Conservation (phyloP, 2,888 invertebrate species). For the Plebejus melissa region DNA sequence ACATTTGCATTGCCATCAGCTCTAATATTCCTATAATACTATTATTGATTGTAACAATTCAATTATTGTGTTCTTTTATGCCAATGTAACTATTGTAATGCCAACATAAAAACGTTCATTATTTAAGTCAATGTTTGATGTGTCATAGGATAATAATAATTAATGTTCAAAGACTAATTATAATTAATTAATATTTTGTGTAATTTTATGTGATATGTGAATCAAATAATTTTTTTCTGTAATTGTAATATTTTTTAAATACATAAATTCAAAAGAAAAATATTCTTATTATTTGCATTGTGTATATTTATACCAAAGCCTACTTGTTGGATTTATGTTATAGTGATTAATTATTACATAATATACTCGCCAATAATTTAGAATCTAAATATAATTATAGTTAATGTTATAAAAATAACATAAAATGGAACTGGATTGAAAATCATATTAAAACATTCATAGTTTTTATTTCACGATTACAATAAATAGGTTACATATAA, state of each 20-base stretch:
- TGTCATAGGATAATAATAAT: not conserved
- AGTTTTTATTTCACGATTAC: not conserved
- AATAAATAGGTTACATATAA: conserved; percentile 15
- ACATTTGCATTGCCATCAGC: not conserved
- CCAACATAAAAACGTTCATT: not conserved
- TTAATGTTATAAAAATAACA: not conserved
- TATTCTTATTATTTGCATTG: conserved; percentile 4
- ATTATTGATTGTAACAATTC: not conserved
- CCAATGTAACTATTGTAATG: not conserved
- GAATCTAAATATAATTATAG: not conserved
- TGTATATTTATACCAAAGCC: not conserved
- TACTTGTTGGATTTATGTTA: not conserved
- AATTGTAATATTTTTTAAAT: conserved; percentile 21
- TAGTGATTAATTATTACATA: not conserved
- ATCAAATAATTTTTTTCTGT: conserved; percentile 7
- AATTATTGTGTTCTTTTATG: not conserved
- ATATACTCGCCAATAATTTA: not conserved
- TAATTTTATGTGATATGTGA: conserved; percentile 16
- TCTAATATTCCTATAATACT: not conserved
- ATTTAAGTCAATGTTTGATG: conserved; percentile 1
- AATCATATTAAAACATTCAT: not conserved
- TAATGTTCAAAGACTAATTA: conserved; percentile 16
- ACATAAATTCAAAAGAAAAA: not conserved
- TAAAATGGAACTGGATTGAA: not conserved
- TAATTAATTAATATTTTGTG: conserved; percentile 16